Evolutionary conservation across 2,888 invertebrate genomes (phyloP).

Genomic region (Agriopis leucophaearia): DNA sequence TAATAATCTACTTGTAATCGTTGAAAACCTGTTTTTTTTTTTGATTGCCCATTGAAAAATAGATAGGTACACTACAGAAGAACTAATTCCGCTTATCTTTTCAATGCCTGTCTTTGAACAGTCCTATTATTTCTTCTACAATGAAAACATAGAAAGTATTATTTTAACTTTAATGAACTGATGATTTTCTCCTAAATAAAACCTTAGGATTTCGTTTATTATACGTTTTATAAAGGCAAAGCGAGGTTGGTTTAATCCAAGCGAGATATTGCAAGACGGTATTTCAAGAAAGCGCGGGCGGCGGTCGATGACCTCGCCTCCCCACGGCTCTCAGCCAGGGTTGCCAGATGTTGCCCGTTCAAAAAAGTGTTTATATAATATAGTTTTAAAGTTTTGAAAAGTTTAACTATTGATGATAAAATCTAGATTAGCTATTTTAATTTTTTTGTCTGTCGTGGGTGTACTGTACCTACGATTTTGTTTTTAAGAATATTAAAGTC

Average conservation of each 20-base stretch:
- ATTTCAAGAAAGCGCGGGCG: conserved; percentile 76
- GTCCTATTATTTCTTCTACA: too few species aligned
- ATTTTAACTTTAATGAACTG: conserved; percentile 26
- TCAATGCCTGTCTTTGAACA: too few species aligned
- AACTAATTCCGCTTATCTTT: too few species aligned
- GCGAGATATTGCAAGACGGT: conserved; percentile 78
- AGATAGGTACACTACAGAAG: too few species aligned
- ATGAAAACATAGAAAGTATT: not conserved
- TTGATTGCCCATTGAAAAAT: too few species aligned
- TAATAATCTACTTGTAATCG: too few species aligned
- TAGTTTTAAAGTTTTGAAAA: conserved; percentile 16
- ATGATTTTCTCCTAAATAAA: conserved; percentile 26
- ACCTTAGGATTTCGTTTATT: conserved; percentile 43
- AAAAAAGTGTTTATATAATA: conserved; percentile 32
- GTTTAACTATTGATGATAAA: not conserved
- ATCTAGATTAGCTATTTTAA: not conserved
- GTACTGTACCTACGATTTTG: too few species aligned
- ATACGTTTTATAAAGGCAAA: conserved; percentile 63
- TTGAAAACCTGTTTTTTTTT: too few species aligned
- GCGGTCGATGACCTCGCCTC: conserved; percentile 76
- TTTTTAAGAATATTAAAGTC: too few species aligned
- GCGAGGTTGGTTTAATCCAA: conserved; percentile 68
- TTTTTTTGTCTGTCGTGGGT: too few species aligned
- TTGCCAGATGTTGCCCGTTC: conserved; percentile 53
- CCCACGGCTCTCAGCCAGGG: conserved; percentile 70